Evolutionary conservation across 2,113 vertebrate species (phyloP).

Genomic region (Sorex fumeus): DNA sequence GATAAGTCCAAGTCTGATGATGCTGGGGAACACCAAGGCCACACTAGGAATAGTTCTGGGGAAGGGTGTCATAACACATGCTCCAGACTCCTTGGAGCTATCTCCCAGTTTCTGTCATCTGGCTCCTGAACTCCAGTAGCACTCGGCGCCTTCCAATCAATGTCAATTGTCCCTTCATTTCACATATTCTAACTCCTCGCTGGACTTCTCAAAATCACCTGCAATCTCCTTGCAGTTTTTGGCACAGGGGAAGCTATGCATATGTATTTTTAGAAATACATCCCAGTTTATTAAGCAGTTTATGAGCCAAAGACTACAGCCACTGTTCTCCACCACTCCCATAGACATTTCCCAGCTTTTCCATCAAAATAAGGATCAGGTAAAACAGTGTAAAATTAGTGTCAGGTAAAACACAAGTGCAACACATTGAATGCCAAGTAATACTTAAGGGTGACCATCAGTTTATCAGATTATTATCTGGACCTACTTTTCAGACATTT

Average conservation of each 20-base stretch:
- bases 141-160: not conserved
- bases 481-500: not conserved
- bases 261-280: not conserved
- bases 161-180: not conserved
- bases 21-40: too few relatives aligned
- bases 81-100: not conserved
- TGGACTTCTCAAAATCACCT: not conserved
- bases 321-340: too few relatives aligned
- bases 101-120: too few relatives aligned
- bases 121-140: not conserved
- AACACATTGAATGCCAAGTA: not conserved
- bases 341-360: too few relatives aligned
- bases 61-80: not conserved
- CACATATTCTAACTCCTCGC: slow-evolving; percentile 3
- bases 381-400: too few relatives aligned
- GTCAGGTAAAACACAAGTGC: too few relatives aligned
- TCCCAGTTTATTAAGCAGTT: not conserved
- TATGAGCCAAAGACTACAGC: not conserved
- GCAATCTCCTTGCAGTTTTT: not conserved
- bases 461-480: not conserved
- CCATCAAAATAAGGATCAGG: too few relatives aligned
- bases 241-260: not conserved
- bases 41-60: too few relatives aligned
- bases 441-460: not conserved
- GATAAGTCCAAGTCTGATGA: too few relatives aligned